Conservation (phyloP, 2,888 invertebrate species). For the Lysandra bellargus region DNA sequence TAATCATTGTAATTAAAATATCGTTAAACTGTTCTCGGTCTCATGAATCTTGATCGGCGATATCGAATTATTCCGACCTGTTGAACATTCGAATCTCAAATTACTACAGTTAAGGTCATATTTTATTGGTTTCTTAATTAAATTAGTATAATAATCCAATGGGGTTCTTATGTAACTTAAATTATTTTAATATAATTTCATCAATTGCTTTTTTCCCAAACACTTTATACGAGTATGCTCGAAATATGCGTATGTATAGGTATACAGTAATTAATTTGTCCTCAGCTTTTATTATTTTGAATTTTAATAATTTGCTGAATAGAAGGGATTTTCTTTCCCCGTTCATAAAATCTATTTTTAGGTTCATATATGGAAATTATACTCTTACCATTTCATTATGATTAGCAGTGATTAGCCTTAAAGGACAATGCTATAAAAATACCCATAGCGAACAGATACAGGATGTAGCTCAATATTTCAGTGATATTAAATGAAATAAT, state of each 20-base stretch:
- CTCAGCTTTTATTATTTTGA: too few relatives aligned
- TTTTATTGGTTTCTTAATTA: neutral
- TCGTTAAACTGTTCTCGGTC: neutral
- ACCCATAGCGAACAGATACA: too few relatives aligned
- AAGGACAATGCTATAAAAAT: too few relatives aligned
- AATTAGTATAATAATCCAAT: neutral
- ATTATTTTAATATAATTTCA: neutral
- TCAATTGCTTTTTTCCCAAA: neutral
- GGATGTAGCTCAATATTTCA: too few relatives aligned
- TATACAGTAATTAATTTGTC: neutral
- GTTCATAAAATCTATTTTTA: too few relatives aligned
- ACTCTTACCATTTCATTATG: too few relatives aligned
- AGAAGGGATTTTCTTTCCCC: too few relatives aligned
- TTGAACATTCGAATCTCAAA: neutral
- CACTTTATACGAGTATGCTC: neutral
- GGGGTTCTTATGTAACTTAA: neutral
- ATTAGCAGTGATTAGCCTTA: too few relatives aligned
- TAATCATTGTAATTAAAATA: neutral
- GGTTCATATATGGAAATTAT: too few relatives aligned
- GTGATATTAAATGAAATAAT: too few relatives aligned
- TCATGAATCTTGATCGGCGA: neutral
- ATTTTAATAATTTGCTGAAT: too few relatives aligned
- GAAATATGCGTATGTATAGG: neutral
- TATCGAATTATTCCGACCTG: slow-evolving; percentile 7
- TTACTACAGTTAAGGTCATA: neutral